phyloP scores from a whole-genome alignment of 2,113 vertebrate species.

The Porphyrio hochstetteri region DNA sequence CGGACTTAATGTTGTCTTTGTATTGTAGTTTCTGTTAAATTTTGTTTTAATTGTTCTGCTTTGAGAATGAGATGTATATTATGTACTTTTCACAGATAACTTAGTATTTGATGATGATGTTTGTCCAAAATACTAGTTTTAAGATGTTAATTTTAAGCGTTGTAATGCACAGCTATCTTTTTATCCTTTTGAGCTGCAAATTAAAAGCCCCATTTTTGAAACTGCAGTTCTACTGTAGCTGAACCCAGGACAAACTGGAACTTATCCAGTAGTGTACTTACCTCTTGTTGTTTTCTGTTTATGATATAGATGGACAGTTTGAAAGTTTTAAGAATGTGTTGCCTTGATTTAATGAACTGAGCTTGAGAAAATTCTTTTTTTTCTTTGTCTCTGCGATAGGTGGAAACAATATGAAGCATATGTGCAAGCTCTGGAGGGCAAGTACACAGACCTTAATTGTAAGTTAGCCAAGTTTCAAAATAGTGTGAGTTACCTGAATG shows the following conservation, averaged over 20 bases:
- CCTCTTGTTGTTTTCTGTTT: neutral
- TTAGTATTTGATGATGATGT: neutral
- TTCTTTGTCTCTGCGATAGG: slow-evolving; percentile 68
- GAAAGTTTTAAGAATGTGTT: neutral
- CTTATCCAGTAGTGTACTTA: neutral
- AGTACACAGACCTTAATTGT: slow-evolving; percentile 98
- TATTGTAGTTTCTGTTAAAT: neutral
- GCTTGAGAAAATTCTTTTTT: neutral
- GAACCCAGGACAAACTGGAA: too few species aligned
- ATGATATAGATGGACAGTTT: neutral
- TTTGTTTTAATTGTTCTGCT: neutral
- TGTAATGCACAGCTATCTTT: neutral
- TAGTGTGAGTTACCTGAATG: neutral
- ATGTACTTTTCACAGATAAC: neutral
- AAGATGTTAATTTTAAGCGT: neutral
- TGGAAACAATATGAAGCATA: slow-evolving; percentile 99
- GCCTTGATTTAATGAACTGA: neutral
- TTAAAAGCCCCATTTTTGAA: neutral
- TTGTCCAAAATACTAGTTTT: neutral
- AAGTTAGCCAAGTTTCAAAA: slow-evolving; percentile 76
- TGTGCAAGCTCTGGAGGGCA: slow-evolving; percentile 95
- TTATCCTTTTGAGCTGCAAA: neutral
- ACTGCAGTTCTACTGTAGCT: neutral
- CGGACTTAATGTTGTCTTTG: neutral
- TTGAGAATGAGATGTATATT: neutral